phyloP scores from a whole-genome alignment of 2,888 invertebrate species.

The Hypomecis punctinalis region DNA sequence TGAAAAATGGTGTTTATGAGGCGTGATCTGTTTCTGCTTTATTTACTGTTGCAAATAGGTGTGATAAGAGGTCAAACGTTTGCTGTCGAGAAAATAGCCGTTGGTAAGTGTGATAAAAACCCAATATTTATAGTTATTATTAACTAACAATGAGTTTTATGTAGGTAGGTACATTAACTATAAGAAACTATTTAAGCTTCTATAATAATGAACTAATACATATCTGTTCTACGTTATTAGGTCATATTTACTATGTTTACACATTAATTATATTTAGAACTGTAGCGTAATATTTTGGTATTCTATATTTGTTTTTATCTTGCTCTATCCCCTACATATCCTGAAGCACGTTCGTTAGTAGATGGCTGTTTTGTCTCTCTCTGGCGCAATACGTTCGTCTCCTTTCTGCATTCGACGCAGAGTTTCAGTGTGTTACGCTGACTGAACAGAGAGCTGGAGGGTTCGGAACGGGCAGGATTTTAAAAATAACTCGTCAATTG shows the following conservation, averaged over 20 bases:
- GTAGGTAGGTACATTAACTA: too few relatives aligned
- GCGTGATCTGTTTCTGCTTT: constrained; percentile 44
- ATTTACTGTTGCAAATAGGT: constrained; percentile 63
- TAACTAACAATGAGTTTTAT: too few relatives aligned
- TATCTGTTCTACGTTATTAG: too few relatives aligned
- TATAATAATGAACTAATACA: too few relatives aligned
- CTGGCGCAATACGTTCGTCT: constrained; percentile 51
- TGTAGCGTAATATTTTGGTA: too few relatives aligned
- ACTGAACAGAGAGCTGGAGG: constrained; percentile 29
- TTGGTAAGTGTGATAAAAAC: constrained; percentile 67
- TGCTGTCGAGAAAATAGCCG: constrained; percentile 78
- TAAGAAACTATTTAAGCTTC: too few relatives aligned
- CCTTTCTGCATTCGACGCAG: constrained; percentile 41
- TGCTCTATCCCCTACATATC: constrained; percentile 50
- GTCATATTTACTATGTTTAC: too few relatives aligned
- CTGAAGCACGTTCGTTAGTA: constrained; percentile 50
- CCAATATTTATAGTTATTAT: background rate
- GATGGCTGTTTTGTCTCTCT: constrained; percentile 64
- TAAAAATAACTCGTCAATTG: constrained; percentile 32
- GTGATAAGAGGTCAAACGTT: constrained; percentile 69
- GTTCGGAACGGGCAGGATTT: constrained; percentile 21
- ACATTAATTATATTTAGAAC: too few relatives aligned
- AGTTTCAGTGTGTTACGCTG: constrained; percentile 27
- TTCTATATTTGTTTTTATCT: constrained; percentile 52
- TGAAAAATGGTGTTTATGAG: constrained; percentile 53